phyloP scores from a whole-genome alignment of 2,113 vertebrate species.

The Xiphophorus couchianus region DNA sequence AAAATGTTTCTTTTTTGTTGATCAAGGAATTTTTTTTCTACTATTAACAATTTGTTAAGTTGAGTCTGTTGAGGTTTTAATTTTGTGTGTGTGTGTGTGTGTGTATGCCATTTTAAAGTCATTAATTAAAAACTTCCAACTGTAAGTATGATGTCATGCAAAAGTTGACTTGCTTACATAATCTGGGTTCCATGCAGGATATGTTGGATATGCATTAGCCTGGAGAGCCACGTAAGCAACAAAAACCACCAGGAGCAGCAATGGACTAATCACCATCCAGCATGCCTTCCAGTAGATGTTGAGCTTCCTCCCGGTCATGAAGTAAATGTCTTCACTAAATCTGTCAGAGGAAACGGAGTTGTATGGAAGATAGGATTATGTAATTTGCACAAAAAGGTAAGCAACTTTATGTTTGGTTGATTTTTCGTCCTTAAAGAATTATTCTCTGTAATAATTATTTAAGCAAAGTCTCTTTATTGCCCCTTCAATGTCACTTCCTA shows the following conservation, averaged over 20 bases:
- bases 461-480: too few species aligned
- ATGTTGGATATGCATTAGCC: constrained; percentile 69
- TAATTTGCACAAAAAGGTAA: too few species aligned
- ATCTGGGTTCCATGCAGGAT: constrained; percentile 86
- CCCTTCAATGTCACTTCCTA: too few species aligned
- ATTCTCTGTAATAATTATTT: too few species aligned
- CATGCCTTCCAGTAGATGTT: constrained; percentile 85
- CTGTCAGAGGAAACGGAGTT: constrained; percentile 62
- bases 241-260: constrained; percentile 83
- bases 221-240: constrained; percentile 81
- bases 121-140: background rate
- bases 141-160: background rate
- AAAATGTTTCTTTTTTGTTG: too few species aligned
- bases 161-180: constrained; percentile 75
- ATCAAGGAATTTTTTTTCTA: too few species aligned
- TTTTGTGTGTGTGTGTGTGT: background rate
- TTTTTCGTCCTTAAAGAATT: too few species aligned
- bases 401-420: too few species aligned
- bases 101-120: background rate
- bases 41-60: background rate
- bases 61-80: background rate
- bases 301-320: constrained; percentile 86
- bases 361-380: background rate
- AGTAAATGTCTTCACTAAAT: constrained; percentile 85
- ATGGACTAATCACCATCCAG: constrained; percentile 87